Conservation (phyloP, 2,797 vertebrate species). For the Ciconia nigra region DNA sequence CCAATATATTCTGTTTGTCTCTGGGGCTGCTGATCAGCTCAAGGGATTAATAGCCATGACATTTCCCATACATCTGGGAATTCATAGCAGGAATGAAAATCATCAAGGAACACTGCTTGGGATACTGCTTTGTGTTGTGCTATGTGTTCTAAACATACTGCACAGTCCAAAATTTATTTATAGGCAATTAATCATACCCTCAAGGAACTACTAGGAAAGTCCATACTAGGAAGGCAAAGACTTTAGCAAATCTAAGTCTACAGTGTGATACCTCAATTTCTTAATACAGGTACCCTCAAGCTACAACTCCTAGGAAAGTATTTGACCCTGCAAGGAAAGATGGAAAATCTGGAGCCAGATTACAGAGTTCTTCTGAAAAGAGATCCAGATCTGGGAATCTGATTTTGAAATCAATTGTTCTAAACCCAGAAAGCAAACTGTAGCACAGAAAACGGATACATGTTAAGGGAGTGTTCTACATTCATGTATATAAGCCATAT, state of each 20-base stretch:
- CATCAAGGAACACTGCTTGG: not conserved
- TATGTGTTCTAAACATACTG: not conserved
- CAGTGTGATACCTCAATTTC: not conserved
- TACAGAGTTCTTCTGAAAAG: not conserved
- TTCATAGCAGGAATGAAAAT: not conserved
- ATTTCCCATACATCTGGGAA: not conserved
- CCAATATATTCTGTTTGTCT: not conserved
- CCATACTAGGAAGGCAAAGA: not conserved
- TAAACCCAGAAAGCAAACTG: not conserved
- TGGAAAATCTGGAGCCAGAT: not conserved
- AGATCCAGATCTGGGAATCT: not conserved
- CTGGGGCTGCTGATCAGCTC: not conserved
- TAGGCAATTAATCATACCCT: not conserved
- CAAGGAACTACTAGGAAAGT: not conserved
- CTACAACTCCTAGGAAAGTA: not conserved
- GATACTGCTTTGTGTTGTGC: not conserved
- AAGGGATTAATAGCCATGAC: not conserved
- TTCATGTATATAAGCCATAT: not conserved
- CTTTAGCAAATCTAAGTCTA: not conserved
- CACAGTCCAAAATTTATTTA: not conserved
- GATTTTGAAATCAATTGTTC: not conserved
- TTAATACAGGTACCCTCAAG: not conserved
- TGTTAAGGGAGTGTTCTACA: not conserved
- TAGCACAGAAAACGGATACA: not conserved
- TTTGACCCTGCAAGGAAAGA: not conserved